A percentile compares a stretch with the other conserved stretches of the same genome.
phyloP scores from a whole-genome alignment of 2,797 vertebrate species.

The Mormyrops attenuatus region DNA sequence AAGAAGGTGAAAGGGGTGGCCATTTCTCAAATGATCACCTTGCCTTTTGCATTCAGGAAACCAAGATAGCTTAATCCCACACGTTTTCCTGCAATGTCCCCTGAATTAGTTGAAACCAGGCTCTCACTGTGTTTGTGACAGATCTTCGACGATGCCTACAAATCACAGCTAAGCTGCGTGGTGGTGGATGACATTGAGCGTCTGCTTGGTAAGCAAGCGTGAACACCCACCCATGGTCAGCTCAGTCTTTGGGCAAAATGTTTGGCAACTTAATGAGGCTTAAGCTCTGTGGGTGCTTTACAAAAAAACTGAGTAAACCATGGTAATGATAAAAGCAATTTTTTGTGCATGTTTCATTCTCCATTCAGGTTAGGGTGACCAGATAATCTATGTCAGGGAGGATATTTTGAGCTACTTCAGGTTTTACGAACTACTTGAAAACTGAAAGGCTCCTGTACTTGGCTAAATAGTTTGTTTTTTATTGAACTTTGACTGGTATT shows the following conservation, averaged over 20 bases:
- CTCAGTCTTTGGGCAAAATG: not conserved
- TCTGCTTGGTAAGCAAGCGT: slow-evolving; percentile 73
- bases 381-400: not conserved
- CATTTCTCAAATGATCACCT: not conserved
- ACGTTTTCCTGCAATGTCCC: not conserved
- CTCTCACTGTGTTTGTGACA: slow-evolving; percentile 39
- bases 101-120: not conserved
- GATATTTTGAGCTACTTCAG: not conserved
- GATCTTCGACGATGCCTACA: slow-evolving; percentile 97
- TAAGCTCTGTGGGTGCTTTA: not conserved
- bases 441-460: not conserved
- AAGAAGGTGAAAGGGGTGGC: slow-evolving; percentile 72
- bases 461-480: not conserved
- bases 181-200: slow-evolving; percentile 93
- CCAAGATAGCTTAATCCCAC: not conserved
- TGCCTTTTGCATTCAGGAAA: not conserved
- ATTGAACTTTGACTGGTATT: not conserved
- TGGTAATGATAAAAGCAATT: not conserved
- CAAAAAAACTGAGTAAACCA: not conserved
- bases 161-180: slow-evolving; percentile 94
- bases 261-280: not conserved
- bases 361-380: not conserved
- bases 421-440: not conserved
- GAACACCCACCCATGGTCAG: not conserved
- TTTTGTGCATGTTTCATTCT: not conserved